Conservation (phyloP, 2,797 vertebrate species). For the Babyrousa celebensis region DNA sequence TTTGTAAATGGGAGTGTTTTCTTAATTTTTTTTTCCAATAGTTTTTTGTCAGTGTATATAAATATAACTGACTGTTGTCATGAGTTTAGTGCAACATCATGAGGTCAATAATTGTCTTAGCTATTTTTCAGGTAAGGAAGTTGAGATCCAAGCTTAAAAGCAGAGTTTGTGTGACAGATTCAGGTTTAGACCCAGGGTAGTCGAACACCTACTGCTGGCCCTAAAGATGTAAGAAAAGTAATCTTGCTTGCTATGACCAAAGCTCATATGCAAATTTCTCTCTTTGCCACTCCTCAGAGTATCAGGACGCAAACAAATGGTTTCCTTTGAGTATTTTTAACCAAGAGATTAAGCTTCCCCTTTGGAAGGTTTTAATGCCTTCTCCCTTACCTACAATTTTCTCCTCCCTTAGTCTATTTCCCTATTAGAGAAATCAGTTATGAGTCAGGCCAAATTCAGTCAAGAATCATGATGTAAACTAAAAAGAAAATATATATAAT, state of each 20-base stretch:
- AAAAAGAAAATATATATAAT: background rate
- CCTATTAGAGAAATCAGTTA: background rate
- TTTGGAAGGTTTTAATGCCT: conserved; percentile 44
- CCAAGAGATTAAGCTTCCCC: background rate
- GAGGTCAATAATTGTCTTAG: background rate
- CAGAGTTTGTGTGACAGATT: background rate
- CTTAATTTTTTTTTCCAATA: background rate
- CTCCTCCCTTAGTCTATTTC: background rate
- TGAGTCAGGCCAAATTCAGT: background rate
- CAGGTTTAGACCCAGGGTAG: background rate
- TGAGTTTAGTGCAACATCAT: background rate
- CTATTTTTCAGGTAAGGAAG: background rate
- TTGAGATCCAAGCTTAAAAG: background rate
- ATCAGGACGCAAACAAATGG: background rate
- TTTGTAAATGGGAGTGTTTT: background rate
- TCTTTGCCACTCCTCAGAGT: background rate
- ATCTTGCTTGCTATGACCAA: conserved; percentile 3
- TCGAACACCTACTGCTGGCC: background rate
- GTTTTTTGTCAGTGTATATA: background rate
- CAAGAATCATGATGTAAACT: background rate
- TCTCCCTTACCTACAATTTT: conserved; percentile 1
- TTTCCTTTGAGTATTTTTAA: conserved; percentile 11
- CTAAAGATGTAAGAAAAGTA: background rate
- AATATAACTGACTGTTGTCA: background rate
- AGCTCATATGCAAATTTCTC: background rate